A percentile compares a stretch with the other conserved stretches of the same genome.
Evolutionary conservation across 2,888 invertebrate genomes (phyloP).

Genomic region (Lissocephala sabroskyi): DNA sequence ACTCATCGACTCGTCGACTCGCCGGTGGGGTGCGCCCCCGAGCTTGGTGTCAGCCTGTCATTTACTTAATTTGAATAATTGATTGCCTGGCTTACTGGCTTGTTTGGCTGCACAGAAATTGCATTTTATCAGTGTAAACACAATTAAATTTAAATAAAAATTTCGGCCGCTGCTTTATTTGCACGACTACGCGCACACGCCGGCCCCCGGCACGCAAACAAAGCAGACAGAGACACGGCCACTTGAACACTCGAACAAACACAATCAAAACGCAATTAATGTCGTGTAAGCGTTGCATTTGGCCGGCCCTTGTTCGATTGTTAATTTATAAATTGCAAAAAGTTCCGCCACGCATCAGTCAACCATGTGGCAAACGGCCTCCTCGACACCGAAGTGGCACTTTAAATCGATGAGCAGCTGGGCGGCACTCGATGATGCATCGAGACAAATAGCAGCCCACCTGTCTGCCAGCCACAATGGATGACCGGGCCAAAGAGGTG

Average conservation of each 20-base stretch:
- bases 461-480: constrained; percentile 1
- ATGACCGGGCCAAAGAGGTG: constrained; percentile 14
- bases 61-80: constrained; percentile 30
- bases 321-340: constrained; percentile 32
- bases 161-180: not conserved
- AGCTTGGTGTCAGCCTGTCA: too few relatives aligned
- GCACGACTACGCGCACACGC: too few relatives aligned
- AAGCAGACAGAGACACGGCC: constrained; percentile 7
- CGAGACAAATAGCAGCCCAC: too few relatives aligned
- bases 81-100: constrained; percentile 2
- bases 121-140: not conserved
- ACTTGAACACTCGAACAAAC: constrained; percentile 33
- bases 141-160: constrained; percentile 1
- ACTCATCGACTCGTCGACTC: too few relatives aligned
- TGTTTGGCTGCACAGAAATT: not conserved
- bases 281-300: constrained; percentile 26
- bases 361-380: too few relatives aligned
- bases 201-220: too few relatives aligned
- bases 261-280: constrained; percentile 48
- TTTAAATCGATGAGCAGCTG: constrained; percentile 35
- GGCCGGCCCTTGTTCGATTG: not conserved
- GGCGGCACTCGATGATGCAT: not conserved
- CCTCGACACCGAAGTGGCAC: constrained; percentile 29
- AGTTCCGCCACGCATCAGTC: constrained; percentile 12
- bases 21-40: too few relatives aligned